phyloP scores from a whole-genome alignment of 53 echinoderm and acorn worm genomes.

The Echinarachnius parma region DNA sequence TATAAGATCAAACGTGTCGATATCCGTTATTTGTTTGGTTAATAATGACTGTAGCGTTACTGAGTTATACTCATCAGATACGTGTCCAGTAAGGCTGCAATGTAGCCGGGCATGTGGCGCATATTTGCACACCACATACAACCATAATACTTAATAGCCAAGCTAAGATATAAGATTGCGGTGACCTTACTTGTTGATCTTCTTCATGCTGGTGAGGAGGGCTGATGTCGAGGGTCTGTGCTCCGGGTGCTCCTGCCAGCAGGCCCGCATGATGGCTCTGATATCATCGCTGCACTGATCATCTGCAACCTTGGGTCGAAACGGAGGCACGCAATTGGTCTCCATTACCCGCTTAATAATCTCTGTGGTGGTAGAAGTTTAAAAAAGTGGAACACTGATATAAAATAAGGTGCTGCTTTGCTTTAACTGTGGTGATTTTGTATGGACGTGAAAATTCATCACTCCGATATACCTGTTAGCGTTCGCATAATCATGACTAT shows the following conservation, averaged over 20 bases:
- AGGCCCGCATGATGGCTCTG: conserved; percentile 8
- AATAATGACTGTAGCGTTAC: too few relatives aligned
- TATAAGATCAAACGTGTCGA: too few relatives aligned
- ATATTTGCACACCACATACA: too few relatives aligned
- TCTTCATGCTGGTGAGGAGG: conserved; percentile 51
- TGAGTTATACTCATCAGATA: too few relatives aligned
- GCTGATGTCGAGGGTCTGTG: conserved; percentile 33
- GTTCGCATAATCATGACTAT: too few relatives aligned
- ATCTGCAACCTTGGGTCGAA: conserved; percentile 26
- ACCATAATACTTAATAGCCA: not conserved
- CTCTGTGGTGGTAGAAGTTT: conserved; percentile 1
- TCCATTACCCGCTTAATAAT: conserved; percentile 16
- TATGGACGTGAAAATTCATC: too few relatives aligned
- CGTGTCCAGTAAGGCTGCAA: too few relatives aligned
- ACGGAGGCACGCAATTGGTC: conserved; percentile 22
- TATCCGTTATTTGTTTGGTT: too few relatives aligned
- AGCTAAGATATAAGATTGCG: not conserved
- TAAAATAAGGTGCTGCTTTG: not conserved
- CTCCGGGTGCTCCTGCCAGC: conserved; percentile 34
- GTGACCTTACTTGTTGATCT: conserved; percentile 46
- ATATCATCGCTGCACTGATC: conserved; percentile 29
- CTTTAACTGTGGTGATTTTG: too few relatives aligned
- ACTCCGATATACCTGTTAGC: too few relatives aligned
- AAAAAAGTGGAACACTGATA: not conserved
- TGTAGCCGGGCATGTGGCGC: too few relatives aligned